Percentiles rank a stretch among this genome's conserved stretches.
Conservation (phyloP, 2,888 invertebrate species). For the Aphidoletes aphidimyza region DNA sequence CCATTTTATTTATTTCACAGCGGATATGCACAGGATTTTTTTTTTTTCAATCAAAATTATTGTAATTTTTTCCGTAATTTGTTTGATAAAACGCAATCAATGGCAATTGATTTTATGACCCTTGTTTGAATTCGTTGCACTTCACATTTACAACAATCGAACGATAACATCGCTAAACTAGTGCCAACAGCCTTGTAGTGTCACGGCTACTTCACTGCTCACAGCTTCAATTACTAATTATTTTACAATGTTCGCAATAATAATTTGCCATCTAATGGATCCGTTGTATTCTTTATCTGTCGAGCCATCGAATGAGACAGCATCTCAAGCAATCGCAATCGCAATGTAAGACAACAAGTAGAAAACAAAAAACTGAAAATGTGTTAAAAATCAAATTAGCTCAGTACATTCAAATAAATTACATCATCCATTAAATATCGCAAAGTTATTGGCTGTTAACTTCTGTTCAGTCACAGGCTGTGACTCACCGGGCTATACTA, state of each 20-base stretch:
- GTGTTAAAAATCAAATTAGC: slow-evolving; percentile 32
- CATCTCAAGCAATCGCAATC: no score
- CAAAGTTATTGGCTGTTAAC: slow-evolving; percentile 21
- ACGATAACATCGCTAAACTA: neutral
- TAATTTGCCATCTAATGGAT: slow-evolving; percentile 43
- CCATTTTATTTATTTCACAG: neutral
- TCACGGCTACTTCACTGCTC: neutral
- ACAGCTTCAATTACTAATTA: neutral
- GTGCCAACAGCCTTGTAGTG: neutral
- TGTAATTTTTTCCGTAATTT: slow-evolving; percentile 24
- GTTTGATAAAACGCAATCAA: slow-evolving; percentile 25
- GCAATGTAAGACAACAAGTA: no score
- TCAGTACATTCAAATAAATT: slow-evolving; percentile 31
- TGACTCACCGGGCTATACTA: no score
- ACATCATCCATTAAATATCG: neutral
- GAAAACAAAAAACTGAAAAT: no score
- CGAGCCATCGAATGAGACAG: neutral
- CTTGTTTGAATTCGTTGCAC: neutral
- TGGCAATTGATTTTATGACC: slow-evolving; percentile 7
- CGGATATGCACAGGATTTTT: neutral
- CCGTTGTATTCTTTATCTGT: neutral
- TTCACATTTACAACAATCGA: neutral
- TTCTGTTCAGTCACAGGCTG: neutral
- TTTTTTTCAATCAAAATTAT: neutral
- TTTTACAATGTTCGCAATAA: neutral